These are phyloP conservation scores for Excalfactoria chinensis DNA, from an alignment of 2,113 vertebrate species.

Conservation along the genomic window DNA sequence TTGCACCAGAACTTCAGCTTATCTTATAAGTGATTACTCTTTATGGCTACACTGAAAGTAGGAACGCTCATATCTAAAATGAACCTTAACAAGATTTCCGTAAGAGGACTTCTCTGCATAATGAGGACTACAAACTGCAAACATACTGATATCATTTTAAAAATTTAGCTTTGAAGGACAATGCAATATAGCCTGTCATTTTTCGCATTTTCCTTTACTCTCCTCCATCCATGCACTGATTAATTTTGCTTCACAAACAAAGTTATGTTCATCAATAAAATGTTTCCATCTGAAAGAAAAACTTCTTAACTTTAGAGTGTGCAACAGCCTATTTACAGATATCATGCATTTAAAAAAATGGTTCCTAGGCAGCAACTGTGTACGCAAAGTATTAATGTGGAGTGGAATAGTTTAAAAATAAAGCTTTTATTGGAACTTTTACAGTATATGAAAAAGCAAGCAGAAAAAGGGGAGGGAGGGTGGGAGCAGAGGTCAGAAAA, in stretches of 20 bases:
- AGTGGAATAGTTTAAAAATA: neutral
- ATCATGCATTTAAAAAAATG: neutral
- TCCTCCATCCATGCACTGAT: neutral
- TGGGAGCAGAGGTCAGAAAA: neutral
- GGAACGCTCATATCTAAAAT: neutral
- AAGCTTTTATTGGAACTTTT: neutral
- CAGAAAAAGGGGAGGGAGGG: neutral
- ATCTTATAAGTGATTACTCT: neutral
- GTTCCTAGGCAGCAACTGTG: neutral
- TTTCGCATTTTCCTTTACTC: neutral
- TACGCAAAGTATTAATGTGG: neutral
- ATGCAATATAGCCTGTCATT: neutral
- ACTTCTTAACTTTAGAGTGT: neutral
- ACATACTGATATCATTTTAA: neutral
- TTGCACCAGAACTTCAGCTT: neutral
- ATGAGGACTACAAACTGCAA: neutral
- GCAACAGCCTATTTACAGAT: neutral
- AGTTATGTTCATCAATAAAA: neutral
- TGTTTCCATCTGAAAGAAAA: neutral
- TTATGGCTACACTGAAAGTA: neutral
- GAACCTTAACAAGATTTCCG: neutral
- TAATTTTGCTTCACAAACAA: neutral
- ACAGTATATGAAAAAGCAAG: neutral
- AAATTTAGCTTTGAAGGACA: neutral
- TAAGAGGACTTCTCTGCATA: neutral